Evolutionary conservation across 2,797 vertebrate genomes (phyloP), one percentile per base, ranked within the genome.

Genomic region (Gallinago stenura): DNA sequence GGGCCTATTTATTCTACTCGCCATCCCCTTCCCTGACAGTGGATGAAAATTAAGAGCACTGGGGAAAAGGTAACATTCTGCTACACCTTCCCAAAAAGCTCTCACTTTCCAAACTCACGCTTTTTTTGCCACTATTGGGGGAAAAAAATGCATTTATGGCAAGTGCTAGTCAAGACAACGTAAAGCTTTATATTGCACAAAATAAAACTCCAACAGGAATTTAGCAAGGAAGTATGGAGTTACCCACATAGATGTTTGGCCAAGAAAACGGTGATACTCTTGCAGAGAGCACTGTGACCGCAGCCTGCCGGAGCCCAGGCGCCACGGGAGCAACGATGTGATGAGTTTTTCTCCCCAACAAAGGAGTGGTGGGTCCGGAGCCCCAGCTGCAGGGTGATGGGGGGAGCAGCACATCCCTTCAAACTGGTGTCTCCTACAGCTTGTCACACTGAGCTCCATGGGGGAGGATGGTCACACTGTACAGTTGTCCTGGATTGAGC

Each of bases 311-410:
- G 39, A 30, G 48, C 31, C 0, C 2, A 72, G 45, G 57, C 6
- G 2, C 61, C 0, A 0, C 0, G 1, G 61, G 64, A 62, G 85
- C 30, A 12, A 54, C 1, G 1, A 3, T 0, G 20, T 28, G 30
- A 37, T 83, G 3, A 0, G 48, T 28, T 48, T n/a, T 30, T 20
- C 62, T 53, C 22, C 54, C 33, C 7, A 2, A 19, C 2, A 6
- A 41, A 64, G 53, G 37, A 73, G 35, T 37, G 0, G 1, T 2
- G 9, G 60, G 15, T 19, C 35, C 45, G 80, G 28, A 77, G 54
- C 28, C 46, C 3, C 3, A 13, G 48, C 15, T 15, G 3, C 0
- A 4, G 16, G 5, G 9, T 12, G 53, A 13, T 1, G 2, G 46
- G 15, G 73, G 26, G 13, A 87, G 35, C 31, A 92, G n/a, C 24